Percentiles rank a stretch among this genome's conserved stretches.
Evolutionary conservation across 2,113 vertebrate species (phyloP).

Genomic region (Parus major): DNA sequence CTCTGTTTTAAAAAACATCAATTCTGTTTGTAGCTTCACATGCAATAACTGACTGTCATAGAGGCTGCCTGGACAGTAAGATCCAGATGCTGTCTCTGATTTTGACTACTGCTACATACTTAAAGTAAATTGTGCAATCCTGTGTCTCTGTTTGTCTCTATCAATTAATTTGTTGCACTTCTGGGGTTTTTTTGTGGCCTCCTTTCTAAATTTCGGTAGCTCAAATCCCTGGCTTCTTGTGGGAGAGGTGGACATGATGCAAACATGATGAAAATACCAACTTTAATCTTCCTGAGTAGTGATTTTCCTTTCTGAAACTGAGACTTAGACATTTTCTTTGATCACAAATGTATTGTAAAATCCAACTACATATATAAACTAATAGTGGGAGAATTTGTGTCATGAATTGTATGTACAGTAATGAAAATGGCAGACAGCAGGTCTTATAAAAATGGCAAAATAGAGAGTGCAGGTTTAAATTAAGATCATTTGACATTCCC

Average conservation of each 20-base stretch:
- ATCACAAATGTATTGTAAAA: background rate
- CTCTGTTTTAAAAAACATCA: background rate
- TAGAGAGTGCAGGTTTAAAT: background rate
- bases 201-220: background rate
- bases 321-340: background rate
- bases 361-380: background rate
- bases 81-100: background rate
- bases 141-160: background rate
- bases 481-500: background rate
- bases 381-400: background rate
- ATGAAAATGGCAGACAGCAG: background rate
- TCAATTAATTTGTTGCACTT: background rate
- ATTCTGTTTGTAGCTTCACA: background rate
- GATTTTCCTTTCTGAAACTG: background rate
- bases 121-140: background rate
- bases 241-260: background rate
- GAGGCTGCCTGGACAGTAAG: background rate
- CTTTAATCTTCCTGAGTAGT: background rate
- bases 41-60: background rate
- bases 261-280: background rate
- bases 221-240: background rate
- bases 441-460: background rate
- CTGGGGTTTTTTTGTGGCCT: background rate
- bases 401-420: background rate
- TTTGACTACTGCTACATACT: background rate